Evolutionary conservation across 2,797 vertebrate genomes (phyloP).

Genomic region (Brachyrhaphis roseni): DNA sequence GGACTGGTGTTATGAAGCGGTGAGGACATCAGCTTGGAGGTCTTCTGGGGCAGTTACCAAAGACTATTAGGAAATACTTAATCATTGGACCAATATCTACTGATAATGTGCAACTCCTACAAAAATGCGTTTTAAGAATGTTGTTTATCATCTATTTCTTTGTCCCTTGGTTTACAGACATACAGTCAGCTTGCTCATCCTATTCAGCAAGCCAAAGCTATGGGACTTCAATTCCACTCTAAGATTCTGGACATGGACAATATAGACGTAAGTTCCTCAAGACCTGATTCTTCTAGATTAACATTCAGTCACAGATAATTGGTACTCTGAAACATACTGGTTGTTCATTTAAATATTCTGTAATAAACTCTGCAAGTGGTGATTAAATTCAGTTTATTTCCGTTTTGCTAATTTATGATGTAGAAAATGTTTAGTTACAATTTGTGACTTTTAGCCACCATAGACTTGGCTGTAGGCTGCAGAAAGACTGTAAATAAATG

Average conservation of each 20-base stretch:
- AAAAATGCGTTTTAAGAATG: slow-evolving; percentile 3
- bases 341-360: neutral
- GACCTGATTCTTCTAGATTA: neutral
- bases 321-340: neutral
- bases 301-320: neutral
- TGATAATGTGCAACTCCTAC: neutral
- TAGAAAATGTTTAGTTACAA: neutral
- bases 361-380: neutral
- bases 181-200: slow-evolving; percentile 94
- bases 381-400: neutral
- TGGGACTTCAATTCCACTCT: slow-evolving; percentile 93
- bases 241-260: slow-evolving; percentile 94
- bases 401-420: neutral
- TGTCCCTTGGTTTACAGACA: slow-evolving; percentile 78
- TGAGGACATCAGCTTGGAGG: slow-evolving; percentile 65
- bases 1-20: slow-evolving; percentile 98
- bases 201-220: slow-evolving; percentile 90
- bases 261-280: slow-evolving; percentile 86
- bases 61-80: neutral
- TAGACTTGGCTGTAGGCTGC: neutral
- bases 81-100: neutral
- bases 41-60: neutral
- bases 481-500: neutral
- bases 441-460: neutral
- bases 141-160: slow-evolving; percentile 14